Evolutionary conservation across 2,113 vertebrate genomes (phyloP).

Genomic region (Rhea pennata): DNA sequence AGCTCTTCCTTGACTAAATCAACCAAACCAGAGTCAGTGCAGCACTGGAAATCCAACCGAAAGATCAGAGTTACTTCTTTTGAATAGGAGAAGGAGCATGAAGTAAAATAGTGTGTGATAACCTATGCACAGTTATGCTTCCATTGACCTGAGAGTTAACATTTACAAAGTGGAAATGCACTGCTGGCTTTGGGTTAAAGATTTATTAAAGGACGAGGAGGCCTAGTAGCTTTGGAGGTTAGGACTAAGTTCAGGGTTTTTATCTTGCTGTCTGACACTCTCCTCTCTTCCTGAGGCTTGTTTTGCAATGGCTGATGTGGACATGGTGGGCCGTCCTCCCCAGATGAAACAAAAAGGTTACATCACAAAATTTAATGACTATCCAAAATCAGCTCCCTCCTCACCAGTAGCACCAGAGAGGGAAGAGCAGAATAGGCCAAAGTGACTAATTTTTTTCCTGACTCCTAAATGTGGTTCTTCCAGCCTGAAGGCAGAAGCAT

Average conservation of each 20-base stretch:
- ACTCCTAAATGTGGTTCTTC: neutral
- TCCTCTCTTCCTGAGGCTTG: neutral
- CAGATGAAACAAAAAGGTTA: neutral
- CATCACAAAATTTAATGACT: neutral
- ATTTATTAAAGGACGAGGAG: conserved; percentile 14
- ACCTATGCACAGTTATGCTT: neutral
- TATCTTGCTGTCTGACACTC: neutral
- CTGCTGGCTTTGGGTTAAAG: conserved; percentile 40
- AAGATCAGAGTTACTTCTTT: neutral
- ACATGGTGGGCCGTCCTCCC: neutral
- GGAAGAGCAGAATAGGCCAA: neutral
- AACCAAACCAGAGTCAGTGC: neutral
- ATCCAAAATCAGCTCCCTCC: neutral
- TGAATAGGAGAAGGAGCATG: neutral
- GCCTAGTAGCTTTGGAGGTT: neutral
- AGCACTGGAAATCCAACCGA: neutral
- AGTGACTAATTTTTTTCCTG: neutral
- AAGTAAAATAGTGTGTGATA: neutral
- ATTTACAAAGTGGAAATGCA: neutral
- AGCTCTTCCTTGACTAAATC: neutral
- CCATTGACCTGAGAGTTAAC: conserved; percentile 46
- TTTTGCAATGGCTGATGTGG: neutral
- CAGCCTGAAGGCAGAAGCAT: neutral
- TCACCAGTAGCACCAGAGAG: neutral
- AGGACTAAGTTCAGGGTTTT: neutral